Conservation (phyloP, 1,140 invertebrate species). For the Drosophila littoralis region DNA sequence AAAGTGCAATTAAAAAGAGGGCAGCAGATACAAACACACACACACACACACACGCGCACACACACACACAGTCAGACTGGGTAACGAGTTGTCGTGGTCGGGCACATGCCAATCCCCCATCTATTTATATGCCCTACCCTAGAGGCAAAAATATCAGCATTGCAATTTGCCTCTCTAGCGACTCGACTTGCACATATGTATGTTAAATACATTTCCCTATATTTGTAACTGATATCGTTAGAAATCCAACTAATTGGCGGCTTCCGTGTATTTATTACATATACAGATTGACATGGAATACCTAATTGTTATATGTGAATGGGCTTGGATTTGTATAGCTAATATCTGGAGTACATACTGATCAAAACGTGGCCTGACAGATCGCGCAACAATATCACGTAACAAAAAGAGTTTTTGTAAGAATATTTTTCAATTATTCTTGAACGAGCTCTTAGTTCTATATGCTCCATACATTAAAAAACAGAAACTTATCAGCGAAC, state of each 20-base stretch:
- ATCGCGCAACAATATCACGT: no score
- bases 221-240: background rate
- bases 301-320: background rate
- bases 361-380: no score
- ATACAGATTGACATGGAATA: background rate
- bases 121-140: slow-evolving; percentile 67
- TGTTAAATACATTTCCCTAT: slow-evolving; percentile 2
- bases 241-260: slow-evolving; percentile 6
- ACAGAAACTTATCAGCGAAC: no score
- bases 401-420: no score
- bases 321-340: background rate
- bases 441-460: no score
- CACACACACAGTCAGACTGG: slow-evolving; percentile 22
- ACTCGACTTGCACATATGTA: slow-evolving; percentile 13
- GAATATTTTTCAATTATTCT: no score
- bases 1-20: slow-evolving; percentile 28
- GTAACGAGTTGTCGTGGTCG: slow-evolving; percentile 36
- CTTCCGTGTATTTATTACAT: background rate
- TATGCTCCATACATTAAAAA: no score
- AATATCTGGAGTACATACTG: background rate
- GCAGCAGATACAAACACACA: background rate
- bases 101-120: slow-evolving; percentile 31
- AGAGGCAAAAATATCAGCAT: slow-evolving; percentile 44
- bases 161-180: slow-evolving; percentile 48
- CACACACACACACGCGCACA: slow-evolving; percentile 15